Base-by-base conservation (phyloP, 1,140 invertebrate species). In the Bombus huntii region DNA sequence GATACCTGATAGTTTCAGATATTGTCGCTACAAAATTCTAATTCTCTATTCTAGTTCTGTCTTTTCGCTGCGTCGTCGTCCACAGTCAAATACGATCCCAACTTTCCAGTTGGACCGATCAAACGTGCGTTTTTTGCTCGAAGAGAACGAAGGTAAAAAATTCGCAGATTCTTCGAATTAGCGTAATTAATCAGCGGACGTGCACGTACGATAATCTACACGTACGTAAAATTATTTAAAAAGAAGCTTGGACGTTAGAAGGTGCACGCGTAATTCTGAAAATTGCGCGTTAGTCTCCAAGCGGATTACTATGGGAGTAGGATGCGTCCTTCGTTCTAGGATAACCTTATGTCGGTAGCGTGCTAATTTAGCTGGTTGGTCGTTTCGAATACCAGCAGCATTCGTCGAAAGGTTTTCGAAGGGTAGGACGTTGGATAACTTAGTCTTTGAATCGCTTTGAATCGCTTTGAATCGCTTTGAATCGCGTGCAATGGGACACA, bases 61-160 rank as follows among this genome's bases (percentile, higher is more conserved):
- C 2, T 18, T 31, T n/a, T 2, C 12, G 28, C 28, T 3, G 25
- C 3, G 3, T 62, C 59, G 28, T 59, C 3, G 47, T 18, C 15
- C 47, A 1, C 34, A 2, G 5, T 6, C 47, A 0, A 62, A 13
- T 2, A 10, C 0, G 3, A 28, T n/a, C 2, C 3, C 25, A 12
- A 59, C 10, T 59, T 62, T 62, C 10, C 59, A 62, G 59, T 62
- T 0, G 22, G 12, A n/a, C 0, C 12, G 0, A 5, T n/a, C 4
- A 0, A 62, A 62, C 28, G 28, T 3, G 28, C 59, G 59, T n/a
- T n/a, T 2, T 13, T 62, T 13, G 59, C 12, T 62, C 28, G 8
- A 12, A 59, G 10, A 3, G 0, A n/a, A 12, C 59, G 12, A 62
- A 1, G 25, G 3, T 62, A 2, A 62, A n/a, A n/a, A 1, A 62